phyloP scores from a whole-genome alignment of 2,888 invertebrate genomes.

The Aphodius granarius region DNA sequence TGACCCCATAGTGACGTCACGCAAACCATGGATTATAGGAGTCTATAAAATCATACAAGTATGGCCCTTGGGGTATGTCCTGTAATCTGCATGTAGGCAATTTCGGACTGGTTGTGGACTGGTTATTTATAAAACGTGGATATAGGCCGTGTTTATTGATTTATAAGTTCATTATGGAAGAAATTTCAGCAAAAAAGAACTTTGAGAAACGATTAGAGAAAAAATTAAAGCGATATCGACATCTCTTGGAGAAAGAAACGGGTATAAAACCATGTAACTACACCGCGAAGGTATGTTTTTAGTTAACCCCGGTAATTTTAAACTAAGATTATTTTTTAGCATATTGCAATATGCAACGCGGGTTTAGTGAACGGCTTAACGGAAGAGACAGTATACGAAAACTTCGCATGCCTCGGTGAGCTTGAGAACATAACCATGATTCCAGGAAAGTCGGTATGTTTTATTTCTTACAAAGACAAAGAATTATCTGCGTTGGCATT shows the following conservation, averaged over 20 bases:
- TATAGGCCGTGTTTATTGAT: not conserved
- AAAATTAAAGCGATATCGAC: conserved; percentile 55
- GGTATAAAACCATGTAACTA: conserved; percentile 45
- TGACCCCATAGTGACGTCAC: no score
- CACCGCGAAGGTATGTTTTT: conserved; percentile 48
- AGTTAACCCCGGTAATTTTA: conserved; percentile 17
- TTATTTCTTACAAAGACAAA: conserved; percentile 62
- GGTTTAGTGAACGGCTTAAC: conserved; percentile 81
- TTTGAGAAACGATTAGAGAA: conserved; percentile 34
- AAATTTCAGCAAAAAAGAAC: conserved; percentile 3
- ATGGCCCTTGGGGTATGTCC: no score
- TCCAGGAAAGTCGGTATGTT: conserved; percentile 81
- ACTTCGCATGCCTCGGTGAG: conserved; percentile 58
- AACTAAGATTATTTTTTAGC: conserved; percentile 53
- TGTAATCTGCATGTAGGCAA: not conserved
- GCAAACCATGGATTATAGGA: no score
- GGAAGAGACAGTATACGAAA: conserved; percentile 62
- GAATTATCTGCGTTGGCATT: conserved; percentile 62
- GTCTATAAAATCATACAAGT: no score
- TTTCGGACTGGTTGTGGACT: not conserved
- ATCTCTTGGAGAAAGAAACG: conserved; percentile 53
- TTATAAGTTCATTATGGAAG: conserved; percentile 1
- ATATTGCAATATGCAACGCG: conserved; percentile 79
- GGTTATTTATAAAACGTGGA: not conserved
- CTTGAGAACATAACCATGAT: conserved; percentile 69